Conservation (phyloP, 2,888 invertebrate genomes). For the Palloptera scutellata region DNA sequence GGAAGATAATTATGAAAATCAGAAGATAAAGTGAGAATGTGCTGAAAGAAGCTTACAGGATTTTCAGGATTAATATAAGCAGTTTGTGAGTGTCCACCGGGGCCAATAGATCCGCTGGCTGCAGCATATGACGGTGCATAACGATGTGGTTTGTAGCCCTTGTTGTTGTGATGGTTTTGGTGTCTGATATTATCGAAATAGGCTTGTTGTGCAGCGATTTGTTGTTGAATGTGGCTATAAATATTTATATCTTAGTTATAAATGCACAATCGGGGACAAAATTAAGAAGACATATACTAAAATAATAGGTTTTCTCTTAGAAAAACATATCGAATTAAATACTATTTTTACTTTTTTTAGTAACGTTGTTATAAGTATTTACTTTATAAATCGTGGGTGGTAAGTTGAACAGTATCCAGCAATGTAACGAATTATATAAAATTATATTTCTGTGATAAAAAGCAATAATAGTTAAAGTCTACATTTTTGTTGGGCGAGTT, state of each 20-base stretch:
- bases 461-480: too few relatives aligned
- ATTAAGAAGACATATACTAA: neutral
- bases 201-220: slow-evolving; percentile 50
- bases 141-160: slow-evolving; percentile 40
- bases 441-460: too few relatives aligned
- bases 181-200: slow-evolving; percentile 47
- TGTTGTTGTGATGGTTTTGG: slow-evolving; percentile 42
- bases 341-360: too few relatives aligned
- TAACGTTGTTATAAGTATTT: too few relatives aligned
- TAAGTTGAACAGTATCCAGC: too few relatives aligned
- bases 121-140: slow-evolving; percentile 65
- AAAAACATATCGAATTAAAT: slow-evolving; percentile 5
- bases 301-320: neutral
- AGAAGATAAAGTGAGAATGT: neutral
- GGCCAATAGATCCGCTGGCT: slow-evolving; percentile 68
- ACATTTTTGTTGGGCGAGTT: too few relatives aligned
- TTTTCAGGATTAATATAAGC: slow-evolving; percentile 71
- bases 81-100: slow-evolving; percentile 68
- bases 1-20: neutral
- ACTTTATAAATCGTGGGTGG: too few relatives aligned
- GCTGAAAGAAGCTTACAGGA: slow-evolving; percentile 65
- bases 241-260: neutral
- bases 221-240: slow-evolving; percentile 53
- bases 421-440: too few relatives aligned
- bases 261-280: slow-evolving; percentile 1